Evolutionary conservation across 2,888 invertebrate genomes (phyloP), one percentile per base, ranked within the genome.

Genomic region (Linyphia triangularis): DNA sequence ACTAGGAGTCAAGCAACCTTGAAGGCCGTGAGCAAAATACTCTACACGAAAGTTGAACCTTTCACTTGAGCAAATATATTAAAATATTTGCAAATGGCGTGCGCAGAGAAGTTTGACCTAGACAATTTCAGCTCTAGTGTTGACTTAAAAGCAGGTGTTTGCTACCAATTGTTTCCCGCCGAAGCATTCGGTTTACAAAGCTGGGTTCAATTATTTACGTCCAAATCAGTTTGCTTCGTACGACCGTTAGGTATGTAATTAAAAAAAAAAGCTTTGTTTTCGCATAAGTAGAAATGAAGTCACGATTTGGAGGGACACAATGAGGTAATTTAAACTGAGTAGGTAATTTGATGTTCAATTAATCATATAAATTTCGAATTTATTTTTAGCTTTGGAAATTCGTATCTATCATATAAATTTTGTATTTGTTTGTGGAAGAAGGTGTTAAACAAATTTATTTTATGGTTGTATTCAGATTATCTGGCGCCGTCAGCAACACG

Each of bases 161-260:
- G 57, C 33, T 57, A 59, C 69, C 57, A 69, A 81, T 81, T 81
- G 57, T 81, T 65, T 70, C 69, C 37, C 26, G 28, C 43, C 19
- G 19, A n/a, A 51, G 30, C 67, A n/a, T 30, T 28, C 61, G 2
- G 59, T 81, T 81, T 70, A 26, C 33, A 37, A 30, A 81, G 81
- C 81, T 81, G 81, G 19, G 28, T 70, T 81, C 69, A 81, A 69
- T 81, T 81, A 81, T 81, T 81, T 69, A 40, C 81, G 10, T 28
- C 24, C 43, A 33, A 19, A 59, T 59, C 57, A 81, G 65, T 79
- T 28, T 26, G 10, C 51, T 57, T 57, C 26, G 37, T 24, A 69
- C 26, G 24, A 30, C 26, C 43, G 43, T 79, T 67, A 67, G 30
- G 59, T 37, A 59, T 13, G 37, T 63, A 63, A 40, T 40, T 63